Base-by-base conservation (phyloP, 2,888 invertebrate genomes). In the Megaustenia siamemsis region DNA sequence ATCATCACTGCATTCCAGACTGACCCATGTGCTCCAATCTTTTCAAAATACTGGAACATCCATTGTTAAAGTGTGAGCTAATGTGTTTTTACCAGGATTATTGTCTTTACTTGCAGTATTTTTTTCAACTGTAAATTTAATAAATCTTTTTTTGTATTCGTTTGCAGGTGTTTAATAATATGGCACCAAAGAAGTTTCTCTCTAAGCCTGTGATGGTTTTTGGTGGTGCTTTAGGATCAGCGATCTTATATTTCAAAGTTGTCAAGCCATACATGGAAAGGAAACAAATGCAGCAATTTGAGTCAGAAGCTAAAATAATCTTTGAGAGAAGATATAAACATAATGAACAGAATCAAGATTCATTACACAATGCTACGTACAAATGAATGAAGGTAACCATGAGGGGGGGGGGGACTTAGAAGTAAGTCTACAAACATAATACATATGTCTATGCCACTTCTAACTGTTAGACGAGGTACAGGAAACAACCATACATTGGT, bases 231-330 rank as follows among this genome's bases (percentile, higher is more conserved):
- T 8, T 56, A 6, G 75, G 71, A 73, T 28, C 28, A 18, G 63
- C 35, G 1, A 45, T 35, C 1, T 5, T 56, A 35, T 86, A 83
- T 73, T 28, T 79, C 32, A 6, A 63, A 35, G 66, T 53, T 81
- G 68, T 49, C 24, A 66, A 45, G 45, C 83, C 83, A 3, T 86
- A 83, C 69, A n/a, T 80, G n/a, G 40, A 86, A 18, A 80, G 53
- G 32, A 79, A 40, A 69, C n/a, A 40, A 32, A 75, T 69, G 76
- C n/a, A 76, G 12, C 24, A 63, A 38, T 73, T 86, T 68, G 86
- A 86, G 76, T 32, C n/a, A 10, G 83, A 86, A 32, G 86, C 76
- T 28, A 75, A 40, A 71, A 45, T 28, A 28, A 21, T 86, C 10
- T 82, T 66, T 79, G 71, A 77, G 53, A 83, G 75, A 79, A 40